Percentiles rank a stretch among this genome's conserved stretches.
Evolutionary conservation across 2,797 vertebrate species (phyloP).

Genomic region (Cheirogaleus major): DNA sequence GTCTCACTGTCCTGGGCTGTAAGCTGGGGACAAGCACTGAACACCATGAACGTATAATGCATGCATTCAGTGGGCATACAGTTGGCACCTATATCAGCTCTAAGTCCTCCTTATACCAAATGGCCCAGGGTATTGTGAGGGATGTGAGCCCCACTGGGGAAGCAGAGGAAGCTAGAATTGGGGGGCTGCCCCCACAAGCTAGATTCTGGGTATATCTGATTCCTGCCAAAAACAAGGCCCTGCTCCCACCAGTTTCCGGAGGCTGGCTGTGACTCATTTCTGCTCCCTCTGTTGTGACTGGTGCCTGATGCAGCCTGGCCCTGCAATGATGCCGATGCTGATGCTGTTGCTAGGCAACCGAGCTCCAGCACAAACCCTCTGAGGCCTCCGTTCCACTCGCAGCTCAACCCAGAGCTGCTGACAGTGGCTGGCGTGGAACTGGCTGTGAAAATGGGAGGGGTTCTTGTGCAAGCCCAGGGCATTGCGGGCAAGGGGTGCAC

Average conservation of each 20-base stretch:
- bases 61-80: not conserved
- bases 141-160: not conserved
- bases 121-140: not conserved
- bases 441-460: not conserved
- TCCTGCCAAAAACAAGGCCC: not conserved
- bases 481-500: accelerated
- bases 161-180: not conserved
- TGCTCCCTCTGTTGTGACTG: constrained; percentile 74
- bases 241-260: not conserved
- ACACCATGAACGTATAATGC: not conserved
- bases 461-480: not conserved
- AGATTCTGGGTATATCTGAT: not conserved
- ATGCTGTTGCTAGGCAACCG: constrained; percentile 86
- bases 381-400: constrained; percentile 61
- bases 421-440: not conserved
- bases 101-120: not conserved
- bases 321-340: constrained; percentile 61
- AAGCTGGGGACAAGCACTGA: not conserved
- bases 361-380: constrained; percentile 74
- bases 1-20: not conserved
- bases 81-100: too few relatives aligned
- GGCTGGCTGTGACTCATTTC: constrained; percentile 45
- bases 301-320: constrained; percentile 69
- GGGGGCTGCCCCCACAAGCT: not conserved
- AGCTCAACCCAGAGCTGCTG: not conserved